These are phyloP conservation scores for Lycocorax pyrrhopterus DNA, from an alignment of 2,113 vertebrate species.

Conservation along the genomic window DNA sequence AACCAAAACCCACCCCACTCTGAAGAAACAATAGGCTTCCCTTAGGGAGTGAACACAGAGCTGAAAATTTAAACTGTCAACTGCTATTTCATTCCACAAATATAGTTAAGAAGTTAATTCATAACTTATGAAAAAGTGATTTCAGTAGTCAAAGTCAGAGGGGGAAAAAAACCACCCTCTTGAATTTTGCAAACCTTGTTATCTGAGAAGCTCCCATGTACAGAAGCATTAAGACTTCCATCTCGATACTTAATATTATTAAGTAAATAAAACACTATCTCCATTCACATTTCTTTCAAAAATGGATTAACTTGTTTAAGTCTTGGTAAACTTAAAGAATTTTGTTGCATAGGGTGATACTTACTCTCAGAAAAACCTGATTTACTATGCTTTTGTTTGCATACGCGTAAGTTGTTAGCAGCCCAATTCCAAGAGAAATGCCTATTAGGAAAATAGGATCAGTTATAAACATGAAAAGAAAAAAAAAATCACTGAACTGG, in stretches of 20 bases:
- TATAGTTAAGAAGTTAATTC: neutral
- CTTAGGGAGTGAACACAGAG: neutral
- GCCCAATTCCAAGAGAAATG: constrained; percentile 91
- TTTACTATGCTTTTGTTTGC: constrained; percentile 96
- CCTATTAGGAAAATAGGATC: constrained; percentile 82
- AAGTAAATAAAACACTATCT: neutral
- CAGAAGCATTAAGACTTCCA: neutral
- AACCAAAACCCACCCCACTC: neutral
- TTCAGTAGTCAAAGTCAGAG: neutral
- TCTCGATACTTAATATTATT: neutral
- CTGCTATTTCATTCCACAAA: neutral
- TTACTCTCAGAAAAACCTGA: constrained; percentile 96
- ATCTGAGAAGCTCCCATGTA: neutral
- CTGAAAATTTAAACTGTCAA: neutral
- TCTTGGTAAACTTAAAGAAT: constrained; percentile 33
- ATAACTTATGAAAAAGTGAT: neutral
- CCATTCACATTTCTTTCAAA: constrained; percentile 15
- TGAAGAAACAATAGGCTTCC: neutral
- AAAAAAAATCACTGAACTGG: neutral
- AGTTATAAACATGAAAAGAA: constrained; percentile 60
- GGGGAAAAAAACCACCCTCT: rapidly evolving
- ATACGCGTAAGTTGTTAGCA: constrained; percentile 94
- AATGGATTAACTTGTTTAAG: neutral
- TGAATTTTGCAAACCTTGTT: neutral
- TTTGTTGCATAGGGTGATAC: constrained; percentile 62